Percentiles rank a stretch among this genome's conserved stretches.
Conservation (phyloP, 2,113 vertebrate species). For the Neolamprologus sp. region DNA sequence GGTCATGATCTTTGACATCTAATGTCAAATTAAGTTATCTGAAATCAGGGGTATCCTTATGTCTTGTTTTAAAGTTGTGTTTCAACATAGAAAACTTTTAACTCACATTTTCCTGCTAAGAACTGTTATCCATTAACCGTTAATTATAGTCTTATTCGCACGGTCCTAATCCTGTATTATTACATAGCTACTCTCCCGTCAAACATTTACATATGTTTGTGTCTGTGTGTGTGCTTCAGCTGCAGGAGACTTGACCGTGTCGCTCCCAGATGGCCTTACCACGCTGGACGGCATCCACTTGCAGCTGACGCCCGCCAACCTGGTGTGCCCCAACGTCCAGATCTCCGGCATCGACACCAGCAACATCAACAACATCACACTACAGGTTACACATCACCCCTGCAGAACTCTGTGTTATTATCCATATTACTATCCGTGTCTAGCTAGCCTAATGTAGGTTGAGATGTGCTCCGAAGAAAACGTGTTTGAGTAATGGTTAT, state of each 20-base stretch:
- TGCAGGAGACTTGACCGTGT: slow-evolving; percentile 92
- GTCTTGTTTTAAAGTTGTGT: not conserved
- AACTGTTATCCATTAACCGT: not conserved
- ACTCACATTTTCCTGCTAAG: too few relatives aligned
- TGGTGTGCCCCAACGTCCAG: slow-evolving; percentile 94
- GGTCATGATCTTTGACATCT: not conserved
- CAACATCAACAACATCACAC: slow-evolving; percentile 94
- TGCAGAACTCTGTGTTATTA: not conserved
- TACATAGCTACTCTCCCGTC: not conserved
- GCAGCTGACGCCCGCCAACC: slow-evolving; percentile 83
- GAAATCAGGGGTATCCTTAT: not conserved
- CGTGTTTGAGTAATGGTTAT: not conserved
- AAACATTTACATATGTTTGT: not conserved
- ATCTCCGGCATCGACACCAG: slow-evolving; percentile 92
- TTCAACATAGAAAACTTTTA: not conserved
- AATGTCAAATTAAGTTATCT: not conserved
- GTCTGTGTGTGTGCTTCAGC: slow-evolving; percentile 53
- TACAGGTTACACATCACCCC: slow-evolving; percentile 75
- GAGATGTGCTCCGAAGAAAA: not conserved
- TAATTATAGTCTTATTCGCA: not conserved
- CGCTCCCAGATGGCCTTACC: slow-evolving; percentile 88
- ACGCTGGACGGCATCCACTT: slow-evolving; percentile 95
- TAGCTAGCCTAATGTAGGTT: not conserved
- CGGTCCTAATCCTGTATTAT: not conserved
- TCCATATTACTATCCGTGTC: not conserved